Base-by-base conservation (phyloP, 1,140 invertebrate species). In the Orchestia grillus region DNA sequence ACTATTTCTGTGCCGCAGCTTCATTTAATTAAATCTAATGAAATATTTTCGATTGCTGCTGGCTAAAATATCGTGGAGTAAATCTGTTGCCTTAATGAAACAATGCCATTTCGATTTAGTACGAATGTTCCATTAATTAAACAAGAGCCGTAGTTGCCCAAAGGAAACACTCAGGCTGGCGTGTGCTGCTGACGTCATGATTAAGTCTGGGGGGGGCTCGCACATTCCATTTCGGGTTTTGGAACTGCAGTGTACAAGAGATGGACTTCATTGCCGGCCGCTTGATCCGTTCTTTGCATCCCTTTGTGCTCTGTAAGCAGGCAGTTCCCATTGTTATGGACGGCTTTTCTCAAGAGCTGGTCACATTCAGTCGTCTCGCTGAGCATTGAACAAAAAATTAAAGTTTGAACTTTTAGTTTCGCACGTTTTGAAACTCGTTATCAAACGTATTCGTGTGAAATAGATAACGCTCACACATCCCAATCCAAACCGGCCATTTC, bases 171-270 rank as follows among this genome's bases (percentile, higher is more conserved):
- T 90, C 88, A 19, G 41, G 88, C n/a, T 42, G 41, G 88, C 88
- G 88, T 44, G n/a, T 42, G 88, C 88, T 41, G 88, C 43, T 90
- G 88, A 90, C 88, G 88, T 90, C 88, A 90, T 90, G 88, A 90
- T 90, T 90, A 90, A 90, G 88, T 44, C 43, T 8, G n/a, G 47
- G 15, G 88, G 36, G 88, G 16, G 88, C 88, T 90, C 15, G 88
- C 28, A 90, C 11, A 90, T 90, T 90, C 88, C 88, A 90, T 90
- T 90, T 42, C 41, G 28, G 87, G 88, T 77, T 77, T 77, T 77
- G 88, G 88, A 90, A 42, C 88, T 90, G 88, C 11, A 44, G 42
- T 42, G 43, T 90, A 19, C 88, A 8, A 44, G 88, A 28, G 88
- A 90, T 90, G 88, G 43, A 42, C 88, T 90, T 90, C 88, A 90